Evolutionary conservation across 2,113 vertebrate species (phyloP).

Genomic region (Ceyx melanurus): DNA sequence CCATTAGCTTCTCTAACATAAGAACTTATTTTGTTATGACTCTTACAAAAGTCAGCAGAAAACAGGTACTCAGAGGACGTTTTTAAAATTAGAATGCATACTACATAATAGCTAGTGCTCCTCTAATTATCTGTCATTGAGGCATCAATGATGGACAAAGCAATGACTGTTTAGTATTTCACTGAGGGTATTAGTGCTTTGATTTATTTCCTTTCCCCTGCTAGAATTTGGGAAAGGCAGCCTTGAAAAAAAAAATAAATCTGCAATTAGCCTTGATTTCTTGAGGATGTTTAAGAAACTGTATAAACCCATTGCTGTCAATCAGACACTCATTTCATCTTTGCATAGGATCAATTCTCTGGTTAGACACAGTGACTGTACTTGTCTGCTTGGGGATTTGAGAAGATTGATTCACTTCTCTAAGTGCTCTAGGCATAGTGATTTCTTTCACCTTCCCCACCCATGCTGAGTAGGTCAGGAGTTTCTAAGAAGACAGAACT

Average conservation of each 20-base stretch:
- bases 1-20: not conserved
- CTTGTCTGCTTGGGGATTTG: conserved; percentile 44
- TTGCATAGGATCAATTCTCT: conserved; percentile 42
- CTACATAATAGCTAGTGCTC: not conserved
- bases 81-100: not conserved
- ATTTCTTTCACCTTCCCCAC: conserved; percentile 37
- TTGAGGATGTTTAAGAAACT: conserved; percentile 23
- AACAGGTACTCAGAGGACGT: not conserved
- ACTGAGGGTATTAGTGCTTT: not conserved
- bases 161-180: not conserved
- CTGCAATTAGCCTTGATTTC: conserved; percentile 2
- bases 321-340: conserved; percentile 49
- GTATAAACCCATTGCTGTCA: conserved; percentile 16
- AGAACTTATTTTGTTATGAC: not conserved
- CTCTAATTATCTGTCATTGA: not conserved
- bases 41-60: not conserved
- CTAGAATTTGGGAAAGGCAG: not conserved
- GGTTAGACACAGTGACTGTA: conserved; percentile 21
- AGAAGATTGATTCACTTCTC: conserved; percentile 55
- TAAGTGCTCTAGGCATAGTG: conserved; percentile 45
- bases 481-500: not conserved
- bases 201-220: not conserved
- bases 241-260: not conserved
- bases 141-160: not conserved
- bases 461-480: not conserved